These are phyloP conservation scores for Drosophila tropicalis DNA, from an alignment of 1,140 invertebrate genomes.

Conservation along the genomic window DNA sequence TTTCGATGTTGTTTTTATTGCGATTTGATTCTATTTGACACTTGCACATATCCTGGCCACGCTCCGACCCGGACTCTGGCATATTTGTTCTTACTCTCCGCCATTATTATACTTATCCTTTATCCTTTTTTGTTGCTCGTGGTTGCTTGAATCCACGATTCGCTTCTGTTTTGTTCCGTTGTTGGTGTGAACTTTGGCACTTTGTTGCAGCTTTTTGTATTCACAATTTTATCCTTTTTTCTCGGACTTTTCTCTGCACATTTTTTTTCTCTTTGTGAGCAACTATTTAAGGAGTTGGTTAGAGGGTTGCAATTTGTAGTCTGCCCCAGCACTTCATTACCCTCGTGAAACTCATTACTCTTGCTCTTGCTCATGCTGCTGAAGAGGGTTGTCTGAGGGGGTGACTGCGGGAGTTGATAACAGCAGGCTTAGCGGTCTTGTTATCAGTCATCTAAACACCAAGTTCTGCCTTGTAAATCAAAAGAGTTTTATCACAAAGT, in stretches of 20 bases:
- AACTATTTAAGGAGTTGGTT: slow-evolving; percentile 34
- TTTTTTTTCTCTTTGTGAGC: slow-evolving; percentile 41
- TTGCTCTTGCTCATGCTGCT: background rate
- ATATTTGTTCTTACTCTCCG: slow-evolving; percentile 66
- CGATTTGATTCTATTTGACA: slow-evolving; percentile 75
- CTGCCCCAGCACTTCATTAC: slow-evolving; percentile 3
- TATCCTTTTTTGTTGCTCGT: slow-evolving; percentile 25
- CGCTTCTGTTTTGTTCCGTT: slow-evolving; percentile 14
- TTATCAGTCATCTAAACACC: slow-evolving; percentile 44
- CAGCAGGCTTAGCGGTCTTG: slow-evolving; percentile 59
- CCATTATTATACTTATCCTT: slow-evolving; percentile 66
- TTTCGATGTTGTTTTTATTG: slow-evolving; percentile 65
- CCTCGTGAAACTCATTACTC: slow-evolving; percentile 28
- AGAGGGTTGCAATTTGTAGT: slow-evolving; percentile 19
- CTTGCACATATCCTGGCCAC: slow-evolving; percentile 32
- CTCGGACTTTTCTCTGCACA: slow-evolving; percentile 31
- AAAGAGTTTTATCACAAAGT: slow-evolving; percentile 42
- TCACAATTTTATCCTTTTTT: slow-evolving; percentile 31
- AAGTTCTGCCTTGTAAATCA: slow-evolving; percentile 15
- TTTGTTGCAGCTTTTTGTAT: slow-evolving; percentile 56
- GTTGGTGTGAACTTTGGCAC: slow-evolving; percentile 78
- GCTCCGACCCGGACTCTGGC: slow-evolving; percentile 47
- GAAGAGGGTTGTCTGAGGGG: slow-evolving; percentile 3
- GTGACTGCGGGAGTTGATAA: slow-evolving; percentile 53
- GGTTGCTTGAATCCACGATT: slow-evolving; percentile 3